phyloP scores from a whole-genome alignment of 1,140 invertebrate genomes.

The Saccostrea glomerata region DNA sequence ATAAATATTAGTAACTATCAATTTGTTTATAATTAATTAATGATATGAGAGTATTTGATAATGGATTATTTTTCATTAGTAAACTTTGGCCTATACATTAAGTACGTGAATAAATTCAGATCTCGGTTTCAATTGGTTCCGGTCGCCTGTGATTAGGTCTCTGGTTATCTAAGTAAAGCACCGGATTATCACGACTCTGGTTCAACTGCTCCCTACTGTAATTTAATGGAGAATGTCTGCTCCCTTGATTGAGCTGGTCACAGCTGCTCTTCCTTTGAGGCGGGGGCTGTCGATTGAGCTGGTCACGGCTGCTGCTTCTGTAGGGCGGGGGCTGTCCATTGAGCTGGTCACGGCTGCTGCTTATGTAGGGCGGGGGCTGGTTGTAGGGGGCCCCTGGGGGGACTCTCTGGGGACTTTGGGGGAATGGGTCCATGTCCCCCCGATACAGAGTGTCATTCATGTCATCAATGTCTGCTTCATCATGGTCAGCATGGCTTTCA shows the following conservation, averaged over 20 bases:
- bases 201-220: not conserved
- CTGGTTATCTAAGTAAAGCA: slow-evolving; percentile 44
- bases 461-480: not conserved
- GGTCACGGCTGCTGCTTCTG: not conserved
- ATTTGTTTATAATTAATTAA: not conserved
- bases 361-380: not conserved
- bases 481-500: not conserved
- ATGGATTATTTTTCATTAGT: not conserved
- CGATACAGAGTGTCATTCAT: slow-evolving; percentile 14
- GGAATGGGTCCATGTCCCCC: slow-evolving; percentile 13
- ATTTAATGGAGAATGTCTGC: not conserved
- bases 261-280: not conserved
- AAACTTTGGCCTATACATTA: not conserved
- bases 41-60: not conserved
- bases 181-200: not conserved
- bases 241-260: not conserved
- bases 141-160: slow-evolving; percentile 11
- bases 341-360: not conserved
- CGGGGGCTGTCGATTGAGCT: not conserved
- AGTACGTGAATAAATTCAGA: not conserved
- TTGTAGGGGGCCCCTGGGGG: not conserved
- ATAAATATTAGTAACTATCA: too few species aligned
- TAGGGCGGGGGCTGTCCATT: not conserved
- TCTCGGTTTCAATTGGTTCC: slow-evolving; percentile 51
- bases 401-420: not conserved